These are phyloP conservation scores for Buphagus erythrorhynchus DNA, from an alignment of 2,797 vertebrate genomes.

Conservation along the genomic window DNA sequence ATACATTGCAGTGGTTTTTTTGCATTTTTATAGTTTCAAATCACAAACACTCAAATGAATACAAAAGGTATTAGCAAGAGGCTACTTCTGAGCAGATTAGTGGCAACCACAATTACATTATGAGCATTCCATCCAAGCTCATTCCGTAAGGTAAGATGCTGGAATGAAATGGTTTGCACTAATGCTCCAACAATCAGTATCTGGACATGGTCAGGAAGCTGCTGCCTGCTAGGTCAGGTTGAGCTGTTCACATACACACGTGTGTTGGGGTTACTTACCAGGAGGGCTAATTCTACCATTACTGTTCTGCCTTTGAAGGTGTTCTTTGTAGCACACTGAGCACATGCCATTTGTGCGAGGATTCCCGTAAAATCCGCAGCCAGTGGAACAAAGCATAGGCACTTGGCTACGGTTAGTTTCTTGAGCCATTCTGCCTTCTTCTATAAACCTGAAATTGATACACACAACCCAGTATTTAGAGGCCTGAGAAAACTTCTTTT, in stretches of 20 bases:
- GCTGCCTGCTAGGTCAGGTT: fast-evolving
- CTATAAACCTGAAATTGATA: constrained; percentile 74
- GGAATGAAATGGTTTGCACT: neutral
- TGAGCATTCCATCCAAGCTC: neutral
- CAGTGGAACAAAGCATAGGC: constrained; percentile 89
- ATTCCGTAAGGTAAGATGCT: neutral
- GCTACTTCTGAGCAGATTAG: neutral
- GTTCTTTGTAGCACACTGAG: constrained; percentile 90
- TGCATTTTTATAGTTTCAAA: neutral
- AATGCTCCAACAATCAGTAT: neutral
- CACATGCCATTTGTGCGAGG: constrained; percentile 90
- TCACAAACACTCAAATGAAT: neutral
- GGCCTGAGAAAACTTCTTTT: neutral
- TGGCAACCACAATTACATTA: neutral
- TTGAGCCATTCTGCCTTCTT: constrained; percentile 86
- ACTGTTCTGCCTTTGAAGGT: constrained; percentile 87
- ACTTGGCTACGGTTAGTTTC: constrained; percentile 90
- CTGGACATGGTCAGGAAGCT: neutral
- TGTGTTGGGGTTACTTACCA: constrained; percentile 74
- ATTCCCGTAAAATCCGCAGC: constrained; percentile 90
- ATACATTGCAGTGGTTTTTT: neutral
- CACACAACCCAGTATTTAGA: neutral
- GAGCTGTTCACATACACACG: neutral
- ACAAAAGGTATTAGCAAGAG: neutral
- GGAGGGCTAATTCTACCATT: constrained; percentile 85